phyloP scores from a whole-genome alignment of 92 coral and sea anemone genomes.

The Heliopora coerulea region DNA sequence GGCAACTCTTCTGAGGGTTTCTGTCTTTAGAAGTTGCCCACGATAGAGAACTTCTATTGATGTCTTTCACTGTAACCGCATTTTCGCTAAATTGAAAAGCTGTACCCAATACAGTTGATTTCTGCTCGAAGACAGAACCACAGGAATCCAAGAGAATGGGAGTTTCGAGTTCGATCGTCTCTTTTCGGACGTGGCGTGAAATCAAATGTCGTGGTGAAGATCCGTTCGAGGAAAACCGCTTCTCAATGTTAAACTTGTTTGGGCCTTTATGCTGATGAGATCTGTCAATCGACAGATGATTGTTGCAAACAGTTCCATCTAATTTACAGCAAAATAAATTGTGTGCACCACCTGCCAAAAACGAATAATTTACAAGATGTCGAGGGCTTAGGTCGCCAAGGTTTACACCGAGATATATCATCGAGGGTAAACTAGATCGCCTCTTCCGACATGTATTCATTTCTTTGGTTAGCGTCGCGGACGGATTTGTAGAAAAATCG shows the following conservation, averaged over 20 bases:
- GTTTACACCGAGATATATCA: neutral
- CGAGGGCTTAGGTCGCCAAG: neutral
- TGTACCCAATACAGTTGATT: neutral
- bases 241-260: slow-evolving; percentile 22
- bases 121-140: neutral
- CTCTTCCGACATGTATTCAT: neutral
- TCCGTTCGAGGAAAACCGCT: neutral
- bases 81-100: neutral
- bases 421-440: neutral
- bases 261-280: slow-evolving; percentile 19
- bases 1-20: neutral
- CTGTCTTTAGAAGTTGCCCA: neutral
- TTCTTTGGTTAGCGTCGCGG: neutral
- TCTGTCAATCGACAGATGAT: slow-evolving; percentile 17
- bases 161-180: neutral
- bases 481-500: neutral
- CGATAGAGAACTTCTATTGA: neutral
- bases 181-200: neutral
- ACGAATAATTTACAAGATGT: slow-evolving; percentile 6
- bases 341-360: slow-evolving; percentile 35
- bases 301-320: neutral
- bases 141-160: neutral
- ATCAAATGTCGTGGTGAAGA: neutral
- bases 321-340: slow-evolving; percentile 8
- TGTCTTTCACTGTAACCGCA: neutral